Conservation (phyloP, 2,888 invertebrate genomes). For the Aleiodes testaceus region DNA sequence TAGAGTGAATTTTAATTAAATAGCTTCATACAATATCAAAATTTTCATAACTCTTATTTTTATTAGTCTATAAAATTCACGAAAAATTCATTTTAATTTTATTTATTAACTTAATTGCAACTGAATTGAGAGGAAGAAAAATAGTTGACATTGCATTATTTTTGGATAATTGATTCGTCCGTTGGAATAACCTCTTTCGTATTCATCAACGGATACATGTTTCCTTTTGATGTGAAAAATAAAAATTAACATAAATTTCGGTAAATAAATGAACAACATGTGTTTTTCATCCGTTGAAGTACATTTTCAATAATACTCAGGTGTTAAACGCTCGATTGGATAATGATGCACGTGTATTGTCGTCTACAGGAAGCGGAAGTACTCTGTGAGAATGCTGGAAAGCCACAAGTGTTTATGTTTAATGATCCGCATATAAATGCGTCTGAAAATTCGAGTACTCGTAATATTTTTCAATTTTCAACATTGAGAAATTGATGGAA, state of each 20-base stretch:
- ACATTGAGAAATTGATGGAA: too few species aligned
- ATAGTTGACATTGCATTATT: too few species aligned
- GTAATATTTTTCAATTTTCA: too few species aligned
- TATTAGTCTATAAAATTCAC: not conserved
- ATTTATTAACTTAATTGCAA: not conserved
- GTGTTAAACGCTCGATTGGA: conserved; percentile 53
- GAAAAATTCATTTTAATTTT: not conserved
- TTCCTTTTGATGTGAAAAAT: conserved; percentile 21
- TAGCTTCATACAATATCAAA: conserved; percentile 2
- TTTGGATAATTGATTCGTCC: conserved; percentile 24
- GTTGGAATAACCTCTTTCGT: not conserved
- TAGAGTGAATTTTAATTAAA: conserved; percentile 25
- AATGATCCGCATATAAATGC: conserved; percentile 66
- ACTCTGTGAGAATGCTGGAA: conserved; percentile 62
- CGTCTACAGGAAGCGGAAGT: conserved; percentile 66
- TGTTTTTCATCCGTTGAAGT: conserved; percentile 6
- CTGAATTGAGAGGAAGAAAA: not conserved
- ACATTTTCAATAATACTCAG: conserved; percentile 41
- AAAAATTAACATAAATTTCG: conserved; percentile 38
- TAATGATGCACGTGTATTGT: conserved; percentile 57
- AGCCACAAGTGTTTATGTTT: conserved; percentile 60
- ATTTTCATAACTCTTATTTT: conserved; percentile 9
- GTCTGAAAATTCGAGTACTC: conserved; percentile 33
- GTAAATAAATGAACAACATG: conserved; percentile 22
- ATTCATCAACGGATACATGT: conserved; percentile 41